phyloP scores from a whole-genome alignment of 2,113 vertebrate species.

The Zosterops lateralis region DNA sequence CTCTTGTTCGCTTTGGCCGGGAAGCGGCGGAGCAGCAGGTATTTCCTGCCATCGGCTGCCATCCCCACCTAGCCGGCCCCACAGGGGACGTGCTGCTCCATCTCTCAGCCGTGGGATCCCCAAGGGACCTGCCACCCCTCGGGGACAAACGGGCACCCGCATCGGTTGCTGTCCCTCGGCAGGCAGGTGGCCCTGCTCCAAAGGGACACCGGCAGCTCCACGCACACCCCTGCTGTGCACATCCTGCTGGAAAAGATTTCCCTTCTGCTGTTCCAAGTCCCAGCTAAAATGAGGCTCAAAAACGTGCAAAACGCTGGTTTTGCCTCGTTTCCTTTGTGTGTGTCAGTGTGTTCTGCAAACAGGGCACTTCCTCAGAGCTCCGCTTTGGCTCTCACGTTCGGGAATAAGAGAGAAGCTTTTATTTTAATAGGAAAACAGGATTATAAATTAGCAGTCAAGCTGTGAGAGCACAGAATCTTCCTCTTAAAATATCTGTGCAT shows the following conservation, averaged over 20 bases:
- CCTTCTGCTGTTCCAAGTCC: slow-evolving; percentile 37
- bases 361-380: slow-evolving; percentile 49
- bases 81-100: background rate
- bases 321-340: slow-evolving; percentile 35
- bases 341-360: slow-evolving; percentile 56
- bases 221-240: background rate
- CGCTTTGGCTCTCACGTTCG: slow-evolving; percentile 16
- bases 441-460: background rate
- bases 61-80: background rate
- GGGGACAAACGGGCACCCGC: background rate
- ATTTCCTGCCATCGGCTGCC: slow-evolving; percentile 47
- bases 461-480: background rate
- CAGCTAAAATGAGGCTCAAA: slow-evolving; percentile 27
- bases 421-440: slow-evolving; percentile 44
- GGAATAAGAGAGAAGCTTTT: slow-evolving; percentile 48
- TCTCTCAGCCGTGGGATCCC: background rate
- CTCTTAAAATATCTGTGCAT: background rate
- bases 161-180: background rate
- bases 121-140: background rate
- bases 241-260: slow-evolving; percentile 59
- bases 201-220: background rate
- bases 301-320: slow-evolving; percentile 52
- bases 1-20: slow-evolving; percentile 27
- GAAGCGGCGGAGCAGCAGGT: slow-evolving; percentile 37
- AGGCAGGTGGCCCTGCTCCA: slow-evolving; percentile 18